Base-by-base conservation (phyloP, 1,140 invertebrate genomes). In the Pemphigus obesinymphae region DNA sequence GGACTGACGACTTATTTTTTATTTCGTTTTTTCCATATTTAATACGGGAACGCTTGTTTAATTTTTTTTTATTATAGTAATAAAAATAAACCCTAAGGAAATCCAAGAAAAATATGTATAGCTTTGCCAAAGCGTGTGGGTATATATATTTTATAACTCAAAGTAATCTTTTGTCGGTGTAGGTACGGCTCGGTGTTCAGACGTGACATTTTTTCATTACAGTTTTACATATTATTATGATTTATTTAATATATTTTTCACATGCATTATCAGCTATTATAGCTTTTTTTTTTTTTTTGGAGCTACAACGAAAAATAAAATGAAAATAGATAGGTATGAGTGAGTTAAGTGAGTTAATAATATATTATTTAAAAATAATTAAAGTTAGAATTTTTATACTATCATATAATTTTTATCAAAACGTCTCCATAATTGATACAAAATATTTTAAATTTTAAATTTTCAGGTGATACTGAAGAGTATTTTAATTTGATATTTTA, bases 161-260 rank as follows among this genome's bases (percentile, higher is more conserved):
- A 68, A 45, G 37, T 26, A 26, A 70, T 70, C 11, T 45, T 15
- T 40, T 26, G 8, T 0, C 6, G 37, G 37, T 26, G 37, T 34
- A 70, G 26, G 11, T 6, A 4, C 37, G 34, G 31, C 8, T 23
- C 23, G 34, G 23, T n/a, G n/a, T 37, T 70, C 43, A 26, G n/a
- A 43, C 37, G 23, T 70, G 66, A 70, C 17, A 15, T 43, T 70
- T 70, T 70, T 70, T 43, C 23, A 70, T 70, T 43, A 70, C n/a
- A 15, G 43, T 43, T 70, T 70, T 70, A 70, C 37, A 70, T 43
- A 70, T 43, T 26, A 40, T 40, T 40, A 23, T 37, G 34, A 68
- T 68, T 68, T 40, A 40, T 23, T 37, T 40, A 40, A 20, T 45
- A 45, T 13, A 13, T 11, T 40, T 10, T 4, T 10, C 37, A 40